Base-by-base conservation (phyloP, 2,888 invertebrate genomes). In the Drosophila picticornis region DNA sequence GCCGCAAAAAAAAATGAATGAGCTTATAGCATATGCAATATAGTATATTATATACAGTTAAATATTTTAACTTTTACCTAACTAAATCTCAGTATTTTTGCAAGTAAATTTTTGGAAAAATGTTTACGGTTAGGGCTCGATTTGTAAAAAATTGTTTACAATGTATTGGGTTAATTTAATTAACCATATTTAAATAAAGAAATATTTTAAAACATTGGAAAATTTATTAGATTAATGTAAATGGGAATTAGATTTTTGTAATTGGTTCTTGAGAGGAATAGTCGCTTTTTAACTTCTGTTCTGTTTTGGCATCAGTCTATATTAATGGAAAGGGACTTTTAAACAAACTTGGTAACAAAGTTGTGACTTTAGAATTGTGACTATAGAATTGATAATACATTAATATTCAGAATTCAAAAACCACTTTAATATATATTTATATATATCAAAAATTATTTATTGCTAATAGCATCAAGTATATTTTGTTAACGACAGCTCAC, bases 401-500 rank as follows among this genome's bases (percentile, higher is more conserved):
- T 53, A n/a, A 32, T 38, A 53, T 38, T 69, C 11, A 69, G 32
- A 70, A 55, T 36, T 25, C 7, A 50, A 53, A 60, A 55, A 34
- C 55, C 16, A 56, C 13, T 19, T 40, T 22, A 56, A 38, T n/a
- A 56, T 40, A 55, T 67, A 40, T 32, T 50, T 50, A 50, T 40
- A 52, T 16, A 46, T 13, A 51, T 58, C 1, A 19, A 63, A 66
- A 57, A 36, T 57, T 57, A 32, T 65, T 64, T 66, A 69, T 82
- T 71, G 66, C 65, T 68, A 66, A 40, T 62, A 62, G 57, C 55
- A 60, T 72, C 69, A 77, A 56, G 40, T 65, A 10, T 77, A 74
- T 77, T 85, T 83, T 58, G 71, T 65, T n/a, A 77, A 59, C 9
- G 77, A 69, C 43, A 79, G n/a, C 90, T 95, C 95, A 76, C 96